Evolutionary conservation across 2,888 invertebrate species (phyloP).

Genomic region (Mythimna vitellina): DNA sequence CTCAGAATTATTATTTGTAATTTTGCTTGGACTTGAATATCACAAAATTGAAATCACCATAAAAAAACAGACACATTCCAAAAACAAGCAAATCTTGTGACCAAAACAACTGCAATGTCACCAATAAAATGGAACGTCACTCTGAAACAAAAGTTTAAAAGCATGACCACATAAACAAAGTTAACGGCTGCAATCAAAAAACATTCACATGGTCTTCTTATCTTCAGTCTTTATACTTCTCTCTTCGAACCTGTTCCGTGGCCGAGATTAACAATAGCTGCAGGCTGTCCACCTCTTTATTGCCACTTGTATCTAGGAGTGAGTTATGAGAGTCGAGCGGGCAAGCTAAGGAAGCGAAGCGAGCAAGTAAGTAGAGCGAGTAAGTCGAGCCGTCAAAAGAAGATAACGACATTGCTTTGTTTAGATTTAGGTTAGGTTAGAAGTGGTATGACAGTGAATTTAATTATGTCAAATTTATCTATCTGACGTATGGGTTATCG

Average conservation of each 20-base stretch:
- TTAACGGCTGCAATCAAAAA: constrained; percentile 69
- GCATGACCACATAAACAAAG: constrained; percentile 52
- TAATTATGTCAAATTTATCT: too few species aligned
- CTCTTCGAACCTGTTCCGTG: constrained; percentile 84
- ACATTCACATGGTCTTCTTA: constrained; percentile 81
- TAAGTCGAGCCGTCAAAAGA: neutral
- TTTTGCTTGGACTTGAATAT: neutral
- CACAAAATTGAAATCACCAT: neutral
- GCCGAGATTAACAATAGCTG: constrained; percentile 85
- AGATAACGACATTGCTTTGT: neutral
- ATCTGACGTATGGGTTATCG: neutral
- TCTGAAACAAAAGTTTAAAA: constrained; percentile 46
- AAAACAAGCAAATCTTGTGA: constrained; percentile 1
- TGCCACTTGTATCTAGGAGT: constrained; percentile 70
- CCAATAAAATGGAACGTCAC: constrained; percentile 33
- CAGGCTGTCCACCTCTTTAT: constrained; percentile 87
- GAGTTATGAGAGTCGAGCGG: constrained; percentile 65
- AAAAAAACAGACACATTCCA: constrained; percentile 1
- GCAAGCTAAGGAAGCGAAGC: neutral
- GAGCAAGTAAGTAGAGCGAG: neutral
- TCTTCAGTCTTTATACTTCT: constrained; percentile 80
- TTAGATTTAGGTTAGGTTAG: neutral
- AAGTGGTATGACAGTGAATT: neutral
- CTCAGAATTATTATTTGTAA: neutral
- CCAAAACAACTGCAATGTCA: constrained; percentile 10